Evolutionary conservation across 2,888 invertebrate species (phyloP).

Genomic region (Fragum sueziense): DNA sequence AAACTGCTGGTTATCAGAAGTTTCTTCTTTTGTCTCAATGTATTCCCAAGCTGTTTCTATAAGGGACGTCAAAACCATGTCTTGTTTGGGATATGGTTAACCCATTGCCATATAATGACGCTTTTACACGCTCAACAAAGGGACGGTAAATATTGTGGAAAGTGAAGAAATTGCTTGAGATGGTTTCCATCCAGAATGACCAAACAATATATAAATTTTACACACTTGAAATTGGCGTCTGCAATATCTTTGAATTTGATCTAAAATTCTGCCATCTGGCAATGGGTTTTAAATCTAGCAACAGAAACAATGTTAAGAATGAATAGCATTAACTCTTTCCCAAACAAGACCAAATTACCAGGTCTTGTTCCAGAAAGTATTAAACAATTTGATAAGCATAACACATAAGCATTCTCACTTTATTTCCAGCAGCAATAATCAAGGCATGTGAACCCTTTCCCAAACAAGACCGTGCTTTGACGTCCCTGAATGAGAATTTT

Average conservation of each 20-base stretch:
- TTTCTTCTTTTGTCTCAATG: no score
- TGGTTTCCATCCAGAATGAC: no score
- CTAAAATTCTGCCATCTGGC: not conserved
- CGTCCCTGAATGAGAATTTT: no score
- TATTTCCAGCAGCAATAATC: not conserved
- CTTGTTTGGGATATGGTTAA: no score
- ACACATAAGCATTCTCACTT: not conserved
- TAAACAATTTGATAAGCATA: not conserved
- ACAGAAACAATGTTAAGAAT: not conserved
- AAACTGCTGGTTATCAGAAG: no score
- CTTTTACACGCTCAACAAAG: no score
- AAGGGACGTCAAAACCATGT: no score
- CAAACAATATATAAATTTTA: not conserved
- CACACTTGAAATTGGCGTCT: not conserved
- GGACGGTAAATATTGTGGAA: not conserved
- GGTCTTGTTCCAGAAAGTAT: not conserved
- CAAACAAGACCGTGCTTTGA: no score
- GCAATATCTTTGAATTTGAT: not conserved
- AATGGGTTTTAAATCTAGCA: not conserved
- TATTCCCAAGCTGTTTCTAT: no score
- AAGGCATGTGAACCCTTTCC: not conserved
- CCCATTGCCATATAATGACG: no score
- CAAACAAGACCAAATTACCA: not conserved
- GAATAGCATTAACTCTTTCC: not conserved
- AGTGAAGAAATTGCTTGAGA: no score